Conservation (phyloP, 1,140 invertebrate genomes). For the Cotesia glomerata region DNA sequence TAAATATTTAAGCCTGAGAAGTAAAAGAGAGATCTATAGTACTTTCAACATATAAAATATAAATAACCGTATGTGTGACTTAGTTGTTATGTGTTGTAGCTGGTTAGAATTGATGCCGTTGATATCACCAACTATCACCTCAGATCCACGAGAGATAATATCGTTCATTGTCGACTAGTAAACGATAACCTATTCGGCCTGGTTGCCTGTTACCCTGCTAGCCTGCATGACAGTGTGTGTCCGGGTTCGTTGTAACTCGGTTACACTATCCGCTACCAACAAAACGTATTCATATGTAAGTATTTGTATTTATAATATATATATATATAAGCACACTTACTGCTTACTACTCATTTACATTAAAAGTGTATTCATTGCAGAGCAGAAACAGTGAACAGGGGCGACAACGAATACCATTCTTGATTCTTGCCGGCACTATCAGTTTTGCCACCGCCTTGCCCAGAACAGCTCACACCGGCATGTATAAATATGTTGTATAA, state of each 20-base stretch:
- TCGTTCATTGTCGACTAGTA: slow-evolving; percentile 11
- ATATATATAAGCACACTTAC: neutral
- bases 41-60: neutral
- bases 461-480: too few relatives aligned
- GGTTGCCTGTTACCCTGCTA: too few relatives aligned
- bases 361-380: slow-evolving; percentile 13
- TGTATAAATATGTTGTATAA: too few relatives aligned
- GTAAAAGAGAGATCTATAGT: neutral
- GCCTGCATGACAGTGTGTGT: neutral
- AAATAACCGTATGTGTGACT: neutral
- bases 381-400: neutral
- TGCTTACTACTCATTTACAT: slow-evolving; percentile 10
- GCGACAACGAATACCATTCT: slow-evolving; percentile 25
- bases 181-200: slow-evolving; percentile 6
- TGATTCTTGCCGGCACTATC: neutral
- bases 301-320: neutral
- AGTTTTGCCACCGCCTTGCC: too few relatives aligned
- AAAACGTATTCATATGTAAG: neutral
- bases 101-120: neutral
- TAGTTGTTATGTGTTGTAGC: too few relatives aligned
- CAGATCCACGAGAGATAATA: slow-evolving; percentile 7
- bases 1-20: neutral
- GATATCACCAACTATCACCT: neutral
- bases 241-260: slow-evolving; percentile 23
- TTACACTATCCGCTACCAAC: neutral